Evolutionary conservation across 35 echinoderm and acorn worm species (phyloP), one percentile per base, ranked within the genome.

Genomic region (Ophioderma brevispina): DNA sequence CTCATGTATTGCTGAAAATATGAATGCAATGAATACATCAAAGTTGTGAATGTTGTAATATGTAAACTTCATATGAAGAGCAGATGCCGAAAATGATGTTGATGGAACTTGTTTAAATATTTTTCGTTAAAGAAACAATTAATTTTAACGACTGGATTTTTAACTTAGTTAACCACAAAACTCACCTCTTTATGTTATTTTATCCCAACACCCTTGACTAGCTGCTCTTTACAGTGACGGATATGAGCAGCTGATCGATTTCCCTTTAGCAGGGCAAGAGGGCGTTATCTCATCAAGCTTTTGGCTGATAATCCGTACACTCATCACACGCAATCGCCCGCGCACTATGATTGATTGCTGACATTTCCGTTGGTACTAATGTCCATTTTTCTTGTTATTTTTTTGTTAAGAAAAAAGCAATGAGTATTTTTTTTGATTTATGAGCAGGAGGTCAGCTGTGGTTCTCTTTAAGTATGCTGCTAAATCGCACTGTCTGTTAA

Each of bases 191-290:
- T 70, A 70, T 70, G 59, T 70, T 70, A 70, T 70, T 70, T 70
- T 25, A 70, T 70, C n/a, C 59, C 59, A 70, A 70, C 59, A 70
- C 59, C 59, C 59, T 18, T 8, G 4, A 25, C 59, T 70, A 70
- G 59, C 59, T 70, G 59, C 59, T 70, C 23, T 70, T 70, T 70
- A 70, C 59, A 70, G 59, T 70, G 59, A 70, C 59, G 59, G 59
- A 8, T n/a, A n/a, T 8, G 17, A 70, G 10, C 59, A 70, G 4
- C 4, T 25, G 59, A 70, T 70, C 59, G 59, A 8, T 70, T 2
- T 70, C 59, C 59, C 59, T 25, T 25, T 70, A 70, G 28, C 59
- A 70, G 3, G 41, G 4, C 4, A 2, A 70, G 59, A 70, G 59
- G 59, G 5, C 59, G 59, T 25, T 70, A 4, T 46, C 41, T 46